Conservation (phyloP, 1,140 invertebrate genomes). For the Mycetomoellerius zeteki region DNA sequence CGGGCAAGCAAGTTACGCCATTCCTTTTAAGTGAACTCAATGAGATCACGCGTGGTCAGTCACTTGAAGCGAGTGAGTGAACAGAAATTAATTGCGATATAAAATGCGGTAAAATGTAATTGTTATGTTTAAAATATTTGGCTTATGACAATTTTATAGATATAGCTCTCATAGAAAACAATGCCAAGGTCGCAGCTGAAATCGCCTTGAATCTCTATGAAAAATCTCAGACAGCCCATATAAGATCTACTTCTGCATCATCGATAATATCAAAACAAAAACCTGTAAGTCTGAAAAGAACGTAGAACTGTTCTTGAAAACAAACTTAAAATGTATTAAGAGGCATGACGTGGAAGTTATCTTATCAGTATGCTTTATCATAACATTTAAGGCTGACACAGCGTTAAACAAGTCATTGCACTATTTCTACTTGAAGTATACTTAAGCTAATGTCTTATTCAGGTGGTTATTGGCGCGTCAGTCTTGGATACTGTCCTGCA, state of each 20-base stretch:
- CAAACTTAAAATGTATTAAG: background rate
- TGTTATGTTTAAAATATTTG: background rate
- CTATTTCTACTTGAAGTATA: conserved; percentile 14
- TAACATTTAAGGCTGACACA: background rate
- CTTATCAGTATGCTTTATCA: background rate
- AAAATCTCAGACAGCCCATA: background rate
- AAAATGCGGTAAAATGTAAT: background rate
- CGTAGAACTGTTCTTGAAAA: background rate
- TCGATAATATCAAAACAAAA: conserved; percentile 54
- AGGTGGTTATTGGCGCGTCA: conserved; percentile 95
- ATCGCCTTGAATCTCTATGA: conserved; percentile 91
- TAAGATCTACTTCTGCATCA: background rate
- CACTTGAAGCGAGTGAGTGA: conserved; percentile 93
- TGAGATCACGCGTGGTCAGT: conserved; percentile 92
- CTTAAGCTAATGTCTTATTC: conserved; percentile 63
- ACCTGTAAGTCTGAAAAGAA: conserved; percentile 70
- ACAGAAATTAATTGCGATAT: background rate
- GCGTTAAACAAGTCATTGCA: background rate
- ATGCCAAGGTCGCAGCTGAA: conserved; percentile 94
- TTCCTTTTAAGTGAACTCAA: conserved; percentile 94
- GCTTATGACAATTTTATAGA: conserved; percentile 87
- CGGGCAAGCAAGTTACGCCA: conserved; percentile 97
- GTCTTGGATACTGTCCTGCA: conserved; percentile 92
- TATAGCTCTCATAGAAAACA: conserved; percentile 96
- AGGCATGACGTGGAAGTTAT: background rate